Conservation (phyloP, 2,113 vertebrate species). For the Sorex fumeus region DNA sequence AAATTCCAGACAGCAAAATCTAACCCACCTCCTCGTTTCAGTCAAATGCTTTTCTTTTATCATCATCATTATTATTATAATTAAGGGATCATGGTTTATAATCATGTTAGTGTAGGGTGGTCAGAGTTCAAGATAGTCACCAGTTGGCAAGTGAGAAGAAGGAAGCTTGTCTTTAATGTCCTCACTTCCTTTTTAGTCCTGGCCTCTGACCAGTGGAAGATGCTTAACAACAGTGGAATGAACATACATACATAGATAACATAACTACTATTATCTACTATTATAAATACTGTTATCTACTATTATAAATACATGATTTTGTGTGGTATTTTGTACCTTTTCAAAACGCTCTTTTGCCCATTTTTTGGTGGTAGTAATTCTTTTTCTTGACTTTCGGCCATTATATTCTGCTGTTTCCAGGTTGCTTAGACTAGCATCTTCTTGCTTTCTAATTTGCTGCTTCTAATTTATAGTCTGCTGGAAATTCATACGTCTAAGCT, state of each 20-base stretch:
- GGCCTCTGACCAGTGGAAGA: background rate
- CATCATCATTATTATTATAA: no score
- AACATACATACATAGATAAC: background rate
- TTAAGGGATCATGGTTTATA: background rate
- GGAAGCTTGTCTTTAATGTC: background rate
- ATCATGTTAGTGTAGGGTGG: background rate
- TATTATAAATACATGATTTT: background rate
- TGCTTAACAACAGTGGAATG: background rate
- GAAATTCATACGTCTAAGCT: constrained; percentile 15
- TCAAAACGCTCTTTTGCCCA: background rate
- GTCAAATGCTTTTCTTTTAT: background rate
- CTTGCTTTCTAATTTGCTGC: constrained; percentile 36
- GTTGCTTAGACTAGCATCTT: constrained; percentile 51
- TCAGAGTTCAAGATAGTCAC: background rate
- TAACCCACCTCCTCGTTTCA: background rate
- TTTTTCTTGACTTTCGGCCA: constrained; percentile 39
- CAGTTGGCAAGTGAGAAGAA: background rate
- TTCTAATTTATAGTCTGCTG: constrained; percentile 52
- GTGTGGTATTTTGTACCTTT: background rate
- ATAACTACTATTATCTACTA: background rate
- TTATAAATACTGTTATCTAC: background rate
- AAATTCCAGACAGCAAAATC: background rate
- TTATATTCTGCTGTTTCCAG: constrained; percentile 22
- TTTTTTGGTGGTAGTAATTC: background rate
- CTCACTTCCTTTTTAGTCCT: background rate